phyloP scores from a whole-genome alignment of 1,140 invertebrate genomes.

The Caerostris extrusa region DNA sequence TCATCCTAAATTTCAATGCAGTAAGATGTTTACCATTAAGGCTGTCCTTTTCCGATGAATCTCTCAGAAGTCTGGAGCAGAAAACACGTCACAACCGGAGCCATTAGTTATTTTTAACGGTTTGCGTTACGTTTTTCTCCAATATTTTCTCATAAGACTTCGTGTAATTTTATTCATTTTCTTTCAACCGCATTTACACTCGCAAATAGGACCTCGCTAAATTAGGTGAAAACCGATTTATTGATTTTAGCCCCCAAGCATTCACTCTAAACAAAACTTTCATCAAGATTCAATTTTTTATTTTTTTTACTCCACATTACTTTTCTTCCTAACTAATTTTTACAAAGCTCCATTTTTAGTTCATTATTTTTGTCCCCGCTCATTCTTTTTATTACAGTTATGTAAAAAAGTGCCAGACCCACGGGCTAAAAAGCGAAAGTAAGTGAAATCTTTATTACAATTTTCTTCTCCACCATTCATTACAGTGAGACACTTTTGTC shows the following conservation, averaged over 20 bases:
- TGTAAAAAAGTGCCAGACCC: constrained; percentile 66
- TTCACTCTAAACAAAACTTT: constrained; percentile 72
- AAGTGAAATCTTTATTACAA: constrained; percentile 48
- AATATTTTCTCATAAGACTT: constrained; percentile 45
- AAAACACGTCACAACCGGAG: constrained; percentile 5
- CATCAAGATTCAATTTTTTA: constrained; percentile 61
- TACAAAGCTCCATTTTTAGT: constrained; percentile 62
- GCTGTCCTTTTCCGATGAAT: constrained; percentile 36
- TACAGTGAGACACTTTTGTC: neutral
- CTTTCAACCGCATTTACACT: constrained; percentile 45
- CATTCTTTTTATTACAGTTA: constrained; percentile 23
- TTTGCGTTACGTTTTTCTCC: constrained; percentile 59
- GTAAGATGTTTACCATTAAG: constrained; percentile 1
- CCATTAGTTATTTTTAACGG: constrained; percentile 72
- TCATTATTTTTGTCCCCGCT: constrained; percentile 45
- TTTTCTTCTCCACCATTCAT: neutral
- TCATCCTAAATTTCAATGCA: constrained; percentile 4
- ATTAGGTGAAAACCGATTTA: constrained; percentile 75
- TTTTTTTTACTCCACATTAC: constrained; percentile 41
- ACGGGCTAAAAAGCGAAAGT: constrained; percentile 44
- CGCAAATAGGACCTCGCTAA: constrained; percentile 60
- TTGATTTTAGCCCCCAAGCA: constrained; percentile 69
- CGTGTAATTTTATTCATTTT: constrained; percentile 66
- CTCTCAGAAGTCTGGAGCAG: constrained; percentile 12
- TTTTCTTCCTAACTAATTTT: constrained; percentile 60